These are phyloP conservation scores for Chrysotoxum bicinctum DNA, from an alignment of 2,888 invertebrate species.

Conservation along the genomic window DNA sequence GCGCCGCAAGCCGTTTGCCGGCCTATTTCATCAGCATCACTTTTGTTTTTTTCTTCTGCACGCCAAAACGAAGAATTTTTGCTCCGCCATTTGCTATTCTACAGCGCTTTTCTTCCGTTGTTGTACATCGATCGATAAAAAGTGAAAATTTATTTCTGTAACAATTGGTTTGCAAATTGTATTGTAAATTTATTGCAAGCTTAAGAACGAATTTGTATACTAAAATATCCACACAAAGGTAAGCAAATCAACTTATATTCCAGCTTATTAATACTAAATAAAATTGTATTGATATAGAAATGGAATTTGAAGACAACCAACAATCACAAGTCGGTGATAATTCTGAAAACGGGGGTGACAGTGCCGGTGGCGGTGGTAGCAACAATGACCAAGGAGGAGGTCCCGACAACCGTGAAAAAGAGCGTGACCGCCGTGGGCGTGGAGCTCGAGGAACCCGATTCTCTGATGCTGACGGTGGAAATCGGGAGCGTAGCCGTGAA, in stretches of 20 bases:
- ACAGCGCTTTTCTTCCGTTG: conserved; percentile 63
- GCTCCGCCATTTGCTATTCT: conserved; percentile 67
- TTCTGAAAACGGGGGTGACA: conserved; percentile 71
- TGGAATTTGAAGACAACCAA: conserved; percentile 69
- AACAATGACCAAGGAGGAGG: conserved; percentile 39
- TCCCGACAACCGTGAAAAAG: conserved; percentile 78
- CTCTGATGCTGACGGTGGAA: conserved; percentile 82
- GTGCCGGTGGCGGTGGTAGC: conserved; percentile 76
- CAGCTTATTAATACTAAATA: not conserved
- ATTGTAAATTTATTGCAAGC: conserved; percentile 3
- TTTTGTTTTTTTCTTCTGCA: conserved; percentile 49
- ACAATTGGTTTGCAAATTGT: conserved; percentile 24
- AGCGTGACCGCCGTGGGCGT: conserved; percentile 85
- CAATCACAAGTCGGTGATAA: conserved; percentile 52
- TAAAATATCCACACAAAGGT: conserved; percentile 30
- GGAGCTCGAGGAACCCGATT: conserved; percentile 85
- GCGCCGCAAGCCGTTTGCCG: conserved; percentile 51
- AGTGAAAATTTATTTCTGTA: conserved; percentile 24
- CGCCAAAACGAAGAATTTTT: conserved; percentile 48
- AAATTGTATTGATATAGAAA: conserved; percentile 23
- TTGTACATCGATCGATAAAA: conserved; percentile 57
- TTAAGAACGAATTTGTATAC: not conserved
- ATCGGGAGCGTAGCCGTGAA: conserved; percentile 82
- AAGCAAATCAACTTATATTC: conserved; percentile 4
- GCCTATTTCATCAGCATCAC: conserved; percentile 18